Conservation (phyloP, 2,797 vertebrate genomes). For the Gymnopithys bicolor region DNA sequence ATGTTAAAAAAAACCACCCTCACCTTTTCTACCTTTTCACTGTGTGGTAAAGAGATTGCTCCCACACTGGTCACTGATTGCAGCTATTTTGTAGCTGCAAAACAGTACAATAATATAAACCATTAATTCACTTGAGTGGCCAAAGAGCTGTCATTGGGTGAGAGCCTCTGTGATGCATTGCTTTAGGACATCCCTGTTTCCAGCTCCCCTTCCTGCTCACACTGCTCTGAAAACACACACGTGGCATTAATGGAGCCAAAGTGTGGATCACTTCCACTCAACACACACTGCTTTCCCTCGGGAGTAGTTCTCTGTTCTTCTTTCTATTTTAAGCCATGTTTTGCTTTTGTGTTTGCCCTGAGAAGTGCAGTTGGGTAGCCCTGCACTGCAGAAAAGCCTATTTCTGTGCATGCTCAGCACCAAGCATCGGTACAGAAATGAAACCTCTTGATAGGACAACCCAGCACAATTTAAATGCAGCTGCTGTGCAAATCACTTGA, state of each 20-base stretch:
- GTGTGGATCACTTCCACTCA: neutral
- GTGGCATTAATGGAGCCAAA: accelerated
- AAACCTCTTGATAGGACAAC: neutral
- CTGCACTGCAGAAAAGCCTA: neutral
- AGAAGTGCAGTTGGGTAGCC: accelerated
- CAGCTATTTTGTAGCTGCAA: neutral
- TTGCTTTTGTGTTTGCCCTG: neutral
- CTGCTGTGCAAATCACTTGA: neutral
- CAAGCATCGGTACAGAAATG: neutral
- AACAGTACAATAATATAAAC: neutral
- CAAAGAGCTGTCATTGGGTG: neutral
- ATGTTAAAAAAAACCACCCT: neutral
- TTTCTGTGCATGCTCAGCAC: accelerated
- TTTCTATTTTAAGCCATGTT: neutral
- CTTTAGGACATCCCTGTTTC: neutral
- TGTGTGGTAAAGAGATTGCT: neutral
- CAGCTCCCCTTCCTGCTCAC: neutral
- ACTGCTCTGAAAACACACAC: neutral
- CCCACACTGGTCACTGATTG: neutral
- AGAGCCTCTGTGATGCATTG: neutral
- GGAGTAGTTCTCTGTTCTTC: neutral
- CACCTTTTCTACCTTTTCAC: neutral
- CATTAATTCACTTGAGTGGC: neutral
- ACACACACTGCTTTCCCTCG: neutral
- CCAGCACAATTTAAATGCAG: neutral